Percentiles rank a stretch among this genome's conserved stretches.
These are phyloP conservation scores for Metopolophium dirhodum DNA, from an alignment of 1,140 invertebrate genomes.

Conservation along the genomic window DNA sequence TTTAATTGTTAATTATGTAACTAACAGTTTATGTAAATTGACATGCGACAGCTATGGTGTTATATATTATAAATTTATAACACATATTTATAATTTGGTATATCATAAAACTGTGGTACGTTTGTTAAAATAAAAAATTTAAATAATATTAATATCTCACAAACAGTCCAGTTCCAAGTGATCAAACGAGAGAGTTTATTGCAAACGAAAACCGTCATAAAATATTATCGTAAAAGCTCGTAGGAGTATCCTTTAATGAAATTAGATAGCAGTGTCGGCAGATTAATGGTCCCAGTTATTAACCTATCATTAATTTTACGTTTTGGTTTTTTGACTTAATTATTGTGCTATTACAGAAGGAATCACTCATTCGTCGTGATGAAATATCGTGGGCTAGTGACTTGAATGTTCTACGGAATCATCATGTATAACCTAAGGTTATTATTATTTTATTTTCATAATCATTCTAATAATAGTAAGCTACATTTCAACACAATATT, in stretches of 20 bases:
- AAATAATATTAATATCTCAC: neutral
- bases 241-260: slow-evolving; percentile 18
- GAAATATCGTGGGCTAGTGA: neutral
- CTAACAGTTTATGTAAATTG: neutral
- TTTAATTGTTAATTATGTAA: neutral
- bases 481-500: neutral
- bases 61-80: neutral
- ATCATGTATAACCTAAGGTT: neutral
- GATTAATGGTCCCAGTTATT: neutral
- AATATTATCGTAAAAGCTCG: neutral
- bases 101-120: neutral
- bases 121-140: neutral
- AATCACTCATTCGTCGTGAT: neutral
- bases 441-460: slow-evolving; percentile 16
- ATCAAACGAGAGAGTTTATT: slow-evolving; percentile 5
- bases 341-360: neutral
- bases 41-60: neutral
- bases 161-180: neutral
- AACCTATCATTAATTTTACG: slow-evolving; percentile 14
- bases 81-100: neutral
- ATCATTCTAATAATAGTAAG: neutral
- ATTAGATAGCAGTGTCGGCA: slow-evolving; percentile 7
- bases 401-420: neutral
- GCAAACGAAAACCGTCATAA: neutral
- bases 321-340: slow-evolving; percentile 35